Evolutionary conservation across 2,797 vertebrate species (phyloP).

Genomic region (Trematomus bernacchii): DNA sequence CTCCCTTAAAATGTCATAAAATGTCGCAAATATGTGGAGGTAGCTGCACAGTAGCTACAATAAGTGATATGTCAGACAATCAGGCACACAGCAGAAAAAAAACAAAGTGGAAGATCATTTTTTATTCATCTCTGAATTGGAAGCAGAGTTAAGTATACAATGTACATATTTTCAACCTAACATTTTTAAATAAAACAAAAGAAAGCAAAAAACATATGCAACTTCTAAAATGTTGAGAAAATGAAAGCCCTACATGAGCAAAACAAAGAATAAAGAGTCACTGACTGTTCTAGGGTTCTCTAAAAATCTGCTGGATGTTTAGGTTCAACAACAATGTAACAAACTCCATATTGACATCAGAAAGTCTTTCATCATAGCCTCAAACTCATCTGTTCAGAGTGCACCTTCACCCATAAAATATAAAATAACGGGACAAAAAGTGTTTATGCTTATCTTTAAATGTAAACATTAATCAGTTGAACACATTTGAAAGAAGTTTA

Average conservation of each 20-base stretch:
- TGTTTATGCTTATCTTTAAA: too few relatives aligned
- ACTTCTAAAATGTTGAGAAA: background rate
- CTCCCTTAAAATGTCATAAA: background rate
- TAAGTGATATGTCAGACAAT: background rate
- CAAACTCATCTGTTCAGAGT: too few relatives aligned
- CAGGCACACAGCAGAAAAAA: background rate
- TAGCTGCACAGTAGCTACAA: background rate
- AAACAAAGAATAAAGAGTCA: background rate
- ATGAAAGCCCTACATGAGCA: background rate
- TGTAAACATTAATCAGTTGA: too few relatives aligned
- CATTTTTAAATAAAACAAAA: background rate
- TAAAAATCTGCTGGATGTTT: background rate
- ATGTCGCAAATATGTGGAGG: background rate
- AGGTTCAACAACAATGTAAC: background rate
- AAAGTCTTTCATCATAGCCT: too few relatives aligned
- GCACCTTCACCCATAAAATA: too few relatives aligned
- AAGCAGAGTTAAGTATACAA: background rate
- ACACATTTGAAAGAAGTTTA: too few relatives aligned
- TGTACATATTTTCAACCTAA: too few relatives aligned
- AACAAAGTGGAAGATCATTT: background rate
- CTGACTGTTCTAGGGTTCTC: background rate
- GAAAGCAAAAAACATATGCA: background rate
- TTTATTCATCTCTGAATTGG: conserved; percentile 2
- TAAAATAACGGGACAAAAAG: too few relatives aligned
- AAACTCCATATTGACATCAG: too few relatives aligned